These are phyloP conservation scores for Parapristionchus giblindavisi DNA, from an alignment of 2,888 invertebrate genomes.

Conservation along the genomic window DNA sequence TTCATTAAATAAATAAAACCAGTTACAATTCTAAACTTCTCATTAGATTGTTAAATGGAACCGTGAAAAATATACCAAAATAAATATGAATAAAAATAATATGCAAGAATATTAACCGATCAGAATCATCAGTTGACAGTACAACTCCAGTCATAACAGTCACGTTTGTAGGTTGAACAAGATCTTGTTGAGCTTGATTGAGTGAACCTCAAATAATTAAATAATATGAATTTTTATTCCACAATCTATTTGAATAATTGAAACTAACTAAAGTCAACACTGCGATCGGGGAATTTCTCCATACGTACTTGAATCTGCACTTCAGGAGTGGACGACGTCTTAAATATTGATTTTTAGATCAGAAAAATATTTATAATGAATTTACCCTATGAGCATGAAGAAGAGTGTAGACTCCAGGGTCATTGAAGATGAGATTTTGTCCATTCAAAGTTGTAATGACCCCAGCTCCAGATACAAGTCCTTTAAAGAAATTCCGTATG, in stretches of 20 bases:
- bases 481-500: no score
- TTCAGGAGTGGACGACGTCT: conserved; percentile 55
- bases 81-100: no score
- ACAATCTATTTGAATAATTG: background rate
- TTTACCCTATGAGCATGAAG: conserved; percentile 70
- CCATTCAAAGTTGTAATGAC: conserved; percentile 91
- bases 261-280: conserved; percentile 59
- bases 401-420: conserved; percentile 85
- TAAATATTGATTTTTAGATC: conserved; percentile 10
- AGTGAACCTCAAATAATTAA: conserved; percentile 47
- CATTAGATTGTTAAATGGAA: no score
- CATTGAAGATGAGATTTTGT: conserved; percentile 89
- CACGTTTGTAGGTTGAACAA: conserved; percentile 63
- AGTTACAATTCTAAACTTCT: no score
- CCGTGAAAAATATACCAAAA: no score
- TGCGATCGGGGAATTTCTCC: conserved; percentile 63
- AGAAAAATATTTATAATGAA: background rate
- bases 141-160: conserved; percentile 66
- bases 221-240: background rate
- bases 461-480: conserved; percentile 89
- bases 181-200: conserved; percentile 55
- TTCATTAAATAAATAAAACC: background rate
- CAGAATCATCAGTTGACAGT: conserved; percentile 55
- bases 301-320: conserved; percentile 62
- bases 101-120: no score